phyloP scores from a whole-genome alignment of 2,797 vertebrate species.

The Tragopan temminckii region DNA sequence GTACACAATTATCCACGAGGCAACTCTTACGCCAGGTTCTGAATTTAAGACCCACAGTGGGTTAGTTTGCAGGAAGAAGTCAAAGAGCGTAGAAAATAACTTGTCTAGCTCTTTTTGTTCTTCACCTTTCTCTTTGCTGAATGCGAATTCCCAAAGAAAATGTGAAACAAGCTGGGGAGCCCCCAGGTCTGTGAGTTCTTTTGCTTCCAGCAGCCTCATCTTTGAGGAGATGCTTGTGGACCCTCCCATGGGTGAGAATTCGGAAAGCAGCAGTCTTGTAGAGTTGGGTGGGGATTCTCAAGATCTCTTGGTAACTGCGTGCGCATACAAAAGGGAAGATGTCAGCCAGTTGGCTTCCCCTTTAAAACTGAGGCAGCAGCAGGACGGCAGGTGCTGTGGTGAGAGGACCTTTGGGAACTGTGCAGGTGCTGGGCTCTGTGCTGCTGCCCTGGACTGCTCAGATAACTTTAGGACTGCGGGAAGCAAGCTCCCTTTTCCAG shows the following conservation, averaged over 20 bases:
- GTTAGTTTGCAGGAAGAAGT: slow-evolving; percentile 55
- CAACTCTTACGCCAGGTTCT: slow-evolving; percentile 81
- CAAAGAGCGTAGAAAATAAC: slow-evolving; percentile 28
- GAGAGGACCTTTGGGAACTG: slow-evolving; percentile 23
- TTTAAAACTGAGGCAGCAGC: slow-evolving; percentile 52
- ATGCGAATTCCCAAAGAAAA: slow-evolving; percentile 42
- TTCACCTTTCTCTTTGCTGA: slow-evolving; percentile 71
- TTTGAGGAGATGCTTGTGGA: slow-evolving; percentile 10
- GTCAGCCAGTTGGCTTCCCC: slow-evolving; percentile 71
- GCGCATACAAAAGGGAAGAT: slow-evolving; percentile 53
- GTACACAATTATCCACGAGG: slow-evolving; percentile 84
- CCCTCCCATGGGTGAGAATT: slow-evolving; percentile 75
- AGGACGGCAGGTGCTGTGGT: background rate
- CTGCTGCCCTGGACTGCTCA: background rate
- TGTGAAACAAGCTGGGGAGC: slow-evolving; percentile 34
- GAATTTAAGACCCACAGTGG: slow-evolving; percentile 74
- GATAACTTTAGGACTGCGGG: background rate
- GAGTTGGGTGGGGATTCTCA: slow-evolving; percentile 87
- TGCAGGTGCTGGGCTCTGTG: background rate
- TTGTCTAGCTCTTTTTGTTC: slow-evolving; percentile 38
- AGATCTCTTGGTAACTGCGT: slow-evolving; percentile 64
- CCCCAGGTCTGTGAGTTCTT: slow-evolving; percentile 43
- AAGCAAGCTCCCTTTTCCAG: background rate
- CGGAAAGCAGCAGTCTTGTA: slow-evolving; percentile 81
- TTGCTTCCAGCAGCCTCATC: slow-evolving; percentile 3